phyloP scores from a whole-genome alignment of 2,888 invertebrate species.

The Hetaerina titia region DNA sequence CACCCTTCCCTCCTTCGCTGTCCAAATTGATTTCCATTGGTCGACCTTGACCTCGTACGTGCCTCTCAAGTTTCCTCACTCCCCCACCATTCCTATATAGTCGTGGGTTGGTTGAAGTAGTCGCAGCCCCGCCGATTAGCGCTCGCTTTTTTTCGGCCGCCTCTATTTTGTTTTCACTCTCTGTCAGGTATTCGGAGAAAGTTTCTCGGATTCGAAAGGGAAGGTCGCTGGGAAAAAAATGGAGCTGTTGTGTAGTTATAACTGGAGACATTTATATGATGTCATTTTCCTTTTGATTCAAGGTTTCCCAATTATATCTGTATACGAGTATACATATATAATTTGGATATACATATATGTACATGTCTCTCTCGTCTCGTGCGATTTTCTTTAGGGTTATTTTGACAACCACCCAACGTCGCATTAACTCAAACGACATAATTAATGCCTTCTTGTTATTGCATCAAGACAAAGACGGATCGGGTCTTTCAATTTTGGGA shows the following conservation, averaged over 20 bases:
- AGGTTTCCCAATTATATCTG: too few species aligned
- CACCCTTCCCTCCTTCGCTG: constrained; percentile 7
- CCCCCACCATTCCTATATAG: background rate
- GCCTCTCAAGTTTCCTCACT: constrained; percentile 41
- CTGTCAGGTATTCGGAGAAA: background rate
- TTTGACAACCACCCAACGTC: too few species aligned
- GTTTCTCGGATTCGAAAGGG: background rate
- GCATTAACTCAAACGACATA: too few species aligned
- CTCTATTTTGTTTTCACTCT: background rate
- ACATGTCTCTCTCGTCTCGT: too few species aligned
- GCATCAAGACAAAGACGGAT: too few species aligned
- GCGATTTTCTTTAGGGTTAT: too few species aligned
- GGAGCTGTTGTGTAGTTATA: background rate
- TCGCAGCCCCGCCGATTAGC: constrained; percentile 39
- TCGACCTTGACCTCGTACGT: constrained; percentile 62
- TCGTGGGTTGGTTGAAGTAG: background rate
- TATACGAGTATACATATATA: too few species aligned
- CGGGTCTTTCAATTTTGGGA: too few species aligned
- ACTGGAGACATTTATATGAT: too few species aligned
- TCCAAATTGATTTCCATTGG: constrained; percentile 62
- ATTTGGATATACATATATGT: too few species aligned
- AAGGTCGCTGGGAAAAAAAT: background rate
- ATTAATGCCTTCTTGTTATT: too few species aligned
- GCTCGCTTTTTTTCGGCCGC: constrained; percentile 26
- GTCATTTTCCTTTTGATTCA: too few species aligned